Conservation (phyloP, 2,113 vertebrate species). For the Myiozetetes cayanensis region DNA sequence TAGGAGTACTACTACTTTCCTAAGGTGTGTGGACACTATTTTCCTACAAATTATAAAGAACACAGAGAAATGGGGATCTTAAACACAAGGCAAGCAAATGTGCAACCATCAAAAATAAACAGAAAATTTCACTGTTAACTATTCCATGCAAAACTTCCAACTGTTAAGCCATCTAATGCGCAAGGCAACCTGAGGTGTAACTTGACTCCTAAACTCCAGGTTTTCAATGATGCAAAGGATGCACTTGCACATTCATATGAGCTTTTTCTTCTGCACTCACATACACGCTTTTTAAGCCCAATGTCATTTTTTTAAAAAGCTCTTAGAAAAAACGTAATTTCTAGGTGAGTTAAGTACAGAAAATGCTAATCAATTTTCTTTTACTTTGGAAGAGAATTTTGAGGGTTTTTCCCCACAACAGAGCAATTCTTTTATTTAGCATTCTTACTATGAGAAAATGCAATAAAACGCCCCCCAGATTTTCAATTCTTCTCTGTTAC, state of each 20-base stretch:
- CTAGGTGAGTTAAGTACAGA: not conserved
- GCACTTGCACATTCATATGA: not conserved
- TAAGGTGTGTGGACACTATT: not conserved
- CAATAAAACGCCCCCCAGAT: not conserved
- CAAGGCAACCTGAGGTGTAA: not conserved
- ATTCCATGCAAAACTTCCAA: not conserved
- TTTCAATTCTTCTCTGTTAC: not conserved
- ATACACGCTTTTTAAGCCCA: not conserved
- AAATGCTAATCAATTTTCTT: not conserved
- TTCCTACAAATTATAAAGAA: not conserved
- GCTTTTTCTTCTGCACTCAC: not conserved
- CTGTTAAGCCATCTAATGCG: not conserved
- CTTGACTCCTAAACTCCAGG: not conserved
- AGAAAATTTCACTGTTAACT: not conserved
- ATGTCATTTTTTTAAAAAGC: not conserved
- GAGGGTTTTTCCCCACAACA: not conserved
- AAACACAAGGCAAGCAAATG: not conserved
- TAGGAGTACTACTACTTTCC: not conserved
- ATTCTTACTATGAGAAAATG: not conserved
- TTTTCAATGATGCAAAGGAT: not conserved
- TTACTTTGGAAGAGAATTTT: not conserved
- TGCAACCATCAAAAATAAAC: not conserved
- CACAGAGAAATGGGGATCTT: not conserved
- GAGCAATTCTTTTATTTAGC: not conserved
- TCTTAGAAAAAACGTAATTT: not conserved